Evolutionary conservation across 1,140 invertebrate genomes (phyloP).

Genomic region (Riptortus pedestris): DNA sequence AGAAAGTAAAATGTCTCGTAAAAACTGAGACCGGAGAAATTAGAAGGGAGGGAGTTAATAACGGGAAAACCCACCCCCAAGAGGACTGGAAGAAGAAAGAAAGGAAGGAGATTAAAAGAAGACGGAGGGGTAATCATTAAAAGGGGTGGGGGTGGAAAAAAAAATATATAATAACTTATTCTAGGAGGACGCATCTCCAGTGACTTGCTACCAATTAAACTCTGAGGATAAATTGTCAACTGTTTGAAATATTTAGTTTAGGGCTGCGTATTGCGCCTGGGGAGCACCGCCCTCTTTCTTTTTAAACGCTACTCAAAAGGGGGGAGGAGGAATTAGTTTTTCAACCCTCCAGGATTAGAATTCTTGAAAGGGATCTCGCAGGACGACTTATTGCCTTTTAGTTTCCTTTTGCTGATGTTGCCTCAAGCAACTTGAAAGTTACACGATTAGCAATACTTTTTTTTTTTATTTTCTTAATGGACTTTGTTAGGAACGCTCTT

Average conservation of each 20-base stretch:
- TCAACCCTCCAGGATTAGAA: not conserved
- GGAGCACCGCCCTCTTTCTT: not conserved
- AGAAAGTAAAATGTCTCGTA: too few relatives aligned
- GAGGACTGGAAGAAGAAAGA: not conserved
- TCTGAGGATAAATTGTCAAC: constrained; percentile 16
- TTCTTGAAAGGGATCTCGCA: too few relatives aligned
- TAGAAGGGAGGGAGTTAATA: not conserved
- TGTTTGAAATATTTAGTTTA: constrained; percentile 9
- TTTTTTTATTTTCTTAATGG: too few relatives aligned
- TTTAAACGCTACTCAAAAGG: not conserved
- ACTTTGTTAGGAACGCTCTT: too few relatives aligned
- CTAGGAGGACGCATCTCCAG: not conserved
- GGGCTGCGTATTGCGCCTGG: not conserved
- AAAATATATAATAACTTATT: not conserved
- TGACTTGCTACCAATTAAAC: constrained; percentile 13
- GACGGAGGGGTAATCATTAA: not conserved
- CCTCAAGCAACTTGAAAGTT: too few relatives aligned
- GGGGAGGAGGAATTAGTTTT: constrained; percentile 2
- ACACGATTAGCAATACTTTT: too few relatives aligned
- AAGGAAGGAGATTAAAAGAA: not conserved
- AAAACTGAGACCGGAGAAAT: not conserved
- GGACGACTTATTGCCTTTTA: too few relatives aligned
- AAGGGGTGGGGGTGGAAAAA: not conserved
- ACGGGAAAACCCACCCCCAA: not conserved
- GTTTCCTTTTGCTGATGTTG: too few relatives aligned